Evolutionary conservation across 2,797 vertebrate genomes (phyloP), one percentile per base, ranked within the genome.

Genomic region (Ibycter americanus): DNA sequence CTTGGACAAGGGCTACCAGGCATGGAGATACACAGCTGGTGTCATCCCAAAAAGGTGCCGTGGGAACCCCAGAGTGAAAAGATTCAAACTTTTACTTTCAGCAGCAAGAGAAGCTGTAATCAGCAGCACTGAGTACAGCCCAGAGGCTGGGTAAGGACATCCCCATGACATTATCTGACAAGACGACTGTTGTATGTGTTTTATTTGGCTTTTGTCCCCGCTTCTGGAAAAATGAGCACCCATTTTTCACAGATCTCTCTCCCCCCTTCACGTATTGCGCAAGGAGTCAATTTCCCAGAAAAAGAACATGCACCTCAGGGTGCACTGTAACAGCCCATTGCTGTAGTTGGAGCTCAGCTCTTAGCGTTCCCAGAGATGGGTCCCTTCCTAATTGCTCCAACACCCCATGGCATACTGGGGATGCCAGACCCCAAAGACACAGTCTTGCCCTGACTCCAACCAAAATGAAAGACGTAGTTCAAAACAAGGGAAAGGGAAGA

Each of bases 81-180:
- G 51, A 84, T 40, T 61, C 56, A 71, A 96, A 79, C 27, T 85
- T 54, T 65, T 66, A 81, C 52, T 90, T 83, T 78, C 77, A 93
- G 61, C 80, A 89, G 65, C 0, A 0, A 85, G 40, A 73, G 36
- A 80, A 71, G 59, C 58, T 76, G 87, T 83, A 86, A 91, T 94
- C 89, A 92, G 56, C 76, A 91, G 65, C 66, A 46, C n/a, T 2
- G 2, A 90, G 36, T 63, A 49, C 59, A 76, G 23, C 49, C 73
- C 68, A 68, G 34, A 44, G 55, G 61, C 83, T 79, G 77, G 58
- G 22, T 81, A 78, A 3, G 4, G 90, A 90, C 90, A 62, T 36
- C 90, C 47, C 51, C 0, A 0, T 76, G 80, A 92, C 4, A 15
- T 42, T 31, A 23, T 5, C 70, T 70, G 73, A 89, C 81, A 89